phyloP scores from a whole-genome alignment of 2,113 vertebrate species.

The Lamprotornis superbus region DNA sequence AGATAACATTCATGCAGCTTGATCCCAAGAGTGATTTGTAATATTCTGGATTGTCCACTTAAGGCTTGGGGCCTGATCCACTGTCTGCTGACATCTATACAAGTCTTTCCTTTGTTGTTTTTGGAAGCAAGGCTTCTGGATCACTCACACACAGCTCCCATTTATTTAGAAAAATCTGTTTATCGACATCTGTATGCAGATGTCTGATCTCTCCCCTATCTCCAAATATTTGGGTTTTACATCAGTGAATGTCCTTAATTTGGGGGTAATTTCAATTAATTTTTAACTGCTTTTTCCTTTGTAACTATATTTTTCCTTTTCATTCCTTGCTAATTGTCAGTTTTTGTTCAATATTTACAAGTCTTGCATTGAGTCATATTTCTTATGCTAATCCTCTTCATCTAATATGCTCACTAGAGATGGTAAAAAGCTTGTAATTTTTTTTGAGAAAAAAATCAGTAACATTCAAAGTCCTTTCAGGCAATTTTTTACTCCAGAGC shows the following conservation, averaged over 20 bases:
- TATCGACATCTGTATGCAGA: neutral
- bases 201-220: neutral
- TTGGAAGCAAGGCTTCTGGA: neutral
- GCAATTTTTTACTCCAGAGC: neutral
- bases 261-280: slow-evolving; percentile 24
- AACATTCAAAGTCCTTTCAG: neutral
- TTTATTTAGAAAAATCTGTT: neutral
- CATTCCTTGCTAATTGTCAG: slow-evolving; percentile 49
- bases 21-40: slow-evolving; percentile 53
- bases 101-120: neutral
- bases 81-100: neutral
- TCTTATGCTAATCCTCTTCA: slow-evolving; percentile 55
- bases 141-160: neutral
- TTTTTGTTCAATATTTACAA: slow-evolving; percentile 55
- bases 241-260: slow-evolving; percentile 8
- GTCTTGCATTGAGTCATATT: slow-evolving; percentile 20
- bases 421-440: neutral
- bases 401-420: slow-evolving; percentile 43
- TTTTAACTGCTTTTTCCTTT: slow-evolving; percentile 27
- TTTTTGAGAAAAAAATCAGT: neutral
- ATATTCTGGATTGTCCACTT: slow-evolving; percentile 26
- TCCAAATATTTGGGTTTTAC: slow-evolving; percentile 21
- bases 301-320: slow-evolving; percentile 24
- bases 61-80: slow-evolving; percentile 29
- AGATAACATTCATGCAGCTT: slow-evolving; percentile 43